Evolutionary conservation across 2,797 vertebrate genomes (phyloP), one percentile per base, ranked within the genome.

Genomic region (Pangasius sanitwongsei): DNA sequence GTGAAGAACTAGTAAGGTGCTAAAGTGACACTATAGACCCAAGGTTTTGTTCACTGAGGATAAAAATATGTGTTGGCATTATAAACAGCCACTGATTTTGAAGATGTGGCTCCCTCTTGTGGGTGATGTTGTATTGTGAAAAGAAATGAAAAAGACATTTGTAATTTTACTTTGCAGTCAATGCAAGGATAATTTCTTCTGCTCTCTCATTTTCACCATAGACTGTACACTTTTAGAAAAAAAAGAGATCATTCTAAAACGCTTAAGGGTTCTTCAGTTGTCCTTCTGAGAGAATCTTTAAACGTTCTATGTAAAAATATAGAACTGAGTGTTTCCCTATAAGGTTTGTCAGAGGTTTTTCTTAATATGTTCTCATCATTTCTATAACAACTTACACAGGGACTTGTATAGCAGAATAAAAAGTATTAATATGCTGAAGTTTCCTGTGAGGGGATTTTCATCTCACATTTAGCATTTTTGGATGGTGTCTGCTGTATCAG

Each of bases 71-170:
- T n/a, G n/a, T n/a, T n/a, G n/a, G n/a, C 0, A 0, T 69, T 53
- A 34, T 11, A 61, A 25, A 63, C 12, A 34, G 37, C 12, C 0
- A 44, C 2, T 48, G 4, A 48, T 86, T 44, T 67, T 72, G 31
- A 74, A 53, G 15, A 11, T 37, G 41, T 82, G 65, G 84, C 75
- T 72, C 88, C 88, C 18, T 53, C 82, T 88, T 41, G 86, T 90
- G 89, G 75, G 16, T 74, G 72, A 53, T 57, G 6, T 0, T 1
- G 67, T 75, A 53, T 50, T 18, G 8, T 41, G 25, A 16, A 41
- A 31, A 11, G 41, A 53, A 65, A 57, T 72, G 12, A 53, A 37
- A 86, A 34, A 59, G 34, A 63, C 20, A 37, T 80, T 16, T n/a
- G 16, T 61, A 37, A 61, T 77, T 23, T 28, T 6, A 12, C 3